Base-by-base conservation (phyloP, 2,113 vertebrate species). In the Geococcyx californianus region DNA sequence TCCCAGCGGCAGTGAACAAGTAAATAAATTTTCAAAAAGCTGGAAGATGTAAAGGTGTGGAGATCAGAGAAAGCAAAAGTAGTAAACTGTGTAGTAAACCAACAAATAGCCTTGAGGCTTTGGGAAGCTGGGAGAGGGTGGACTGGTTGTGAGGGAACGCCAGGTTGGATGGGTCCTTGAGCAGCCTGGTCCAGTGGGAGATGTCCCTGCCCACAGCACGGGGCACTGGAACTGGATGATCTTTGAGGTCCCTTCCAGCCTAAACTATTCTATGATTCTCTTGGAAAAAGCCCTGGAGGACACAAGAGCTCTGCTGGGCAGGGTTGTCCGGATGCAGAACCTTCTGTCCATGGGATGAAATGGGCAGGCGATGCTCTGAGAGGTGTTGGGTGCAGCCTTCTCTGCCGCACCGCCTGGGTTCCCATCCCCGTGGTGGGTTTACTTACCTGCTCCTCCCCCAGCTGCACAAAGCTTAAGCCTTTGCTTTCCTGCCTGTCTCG, bases 381-480 rank as follows among this genome's bases (percentile, higher is more conserved):
- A 0, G 7, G 24, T 2, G 28, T 3, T 28, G 67, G 38, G 24
- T 7, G 7, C 3, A 1, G 2, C 26, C 0, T 0, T 11, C 51
- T 24, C 55, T 10, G 55, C 52, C 7, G 18, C 28, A 18, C 25
- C 3, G 20, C 19, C 62, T 69, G 38, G 31, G 18, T 10, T 47
- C 47, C 0, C 1, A 3, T 31, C 31, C 44, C 16, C 4, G 0
- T 6, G 73, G 34, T 5, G 10, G 51, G 34, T 5, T 25, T 9
- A 8, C 1, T 6, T 17, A 10, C 44, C 62, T 18, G 28, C 66
- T n/a, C 13, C 63, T 72, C 47, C 34, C 34, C 7, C 1, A 19
- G 52, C 63, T n/a, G 29, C 15, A 2, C 2, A 1, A n/a, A 79
- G 34, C 11, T 16, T 4, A 13, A 45, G 23, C 29, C 29, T 16